phyloP scores from a whole-genome alignment of 1,140 invertebrate genomes.

The Drosophila novamexicana region DNA sequence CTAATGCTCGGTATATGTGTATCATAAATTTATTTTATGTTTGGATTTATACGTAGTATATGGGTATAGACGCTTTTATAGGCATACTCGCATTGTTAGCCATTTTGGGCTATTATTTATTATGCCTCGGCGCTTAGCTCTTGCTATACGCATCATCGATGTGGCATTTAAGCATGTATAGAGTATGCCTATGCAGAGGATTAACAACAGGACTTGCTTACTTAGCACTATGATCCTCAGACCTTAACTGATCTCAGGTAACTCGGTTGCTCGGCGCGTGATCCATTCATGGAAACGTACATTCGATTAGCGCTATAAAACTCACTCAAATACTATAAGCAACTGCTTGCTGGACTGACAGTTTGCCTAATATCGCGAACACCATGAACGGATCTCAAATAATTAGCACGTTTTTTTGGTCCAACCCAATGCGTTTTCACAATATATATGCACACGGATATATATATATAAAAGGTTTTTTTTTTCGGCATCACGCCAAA shows the following conservation, averaged over 20 bases:
- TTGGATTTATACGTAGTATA: constrained; percentile 3
- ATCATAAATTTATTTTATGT: constrained; percentile 41
- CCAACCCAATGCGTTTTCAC: constrained; percentile 26
- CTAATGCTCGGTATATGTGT: constrained; percentile 11
- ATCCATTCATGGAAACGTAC: constrained; percentile 4
- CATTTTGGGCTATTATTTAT: constrained; percentile 54
- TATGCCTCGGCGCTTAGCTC: not conserved
- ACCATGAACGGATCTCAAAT: constrained; percentile 4
- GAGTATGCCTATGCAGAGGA: too few relatives aligned
- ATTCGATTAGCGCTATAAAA: not conserved
- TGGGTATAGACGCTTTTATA: not conserved
- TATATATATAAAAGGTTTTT: constrained; percentile 27
- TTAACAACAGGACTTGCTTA: not conserved
- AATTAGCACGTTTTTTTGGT: constrained; percentile 49
- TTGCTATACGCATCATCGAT: constrained; percentile 10
- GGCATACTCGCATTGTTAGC: constrained; percentile 16
- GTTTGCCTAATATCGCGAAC: not conserved
- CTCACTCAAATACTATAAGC: not conserved
- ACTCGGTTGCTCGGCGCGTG: not conserved
- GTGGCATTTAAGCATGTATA: constrained; percentile 4
- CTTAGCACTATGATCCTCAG: not conserved
- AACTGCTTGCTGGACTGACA: not conserved
- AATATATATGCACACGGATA: constrained; percentile 27
- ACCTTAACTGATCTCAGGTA: constrained; percentile 13
- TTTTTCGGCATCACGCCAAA: constrained; percentile 51